These are phyloP conservation scores for Scrobipalpa atriplicella DNA, from an alignment of 2,888 invertebrate genomes.

Conservation along the genomic window DNA sequence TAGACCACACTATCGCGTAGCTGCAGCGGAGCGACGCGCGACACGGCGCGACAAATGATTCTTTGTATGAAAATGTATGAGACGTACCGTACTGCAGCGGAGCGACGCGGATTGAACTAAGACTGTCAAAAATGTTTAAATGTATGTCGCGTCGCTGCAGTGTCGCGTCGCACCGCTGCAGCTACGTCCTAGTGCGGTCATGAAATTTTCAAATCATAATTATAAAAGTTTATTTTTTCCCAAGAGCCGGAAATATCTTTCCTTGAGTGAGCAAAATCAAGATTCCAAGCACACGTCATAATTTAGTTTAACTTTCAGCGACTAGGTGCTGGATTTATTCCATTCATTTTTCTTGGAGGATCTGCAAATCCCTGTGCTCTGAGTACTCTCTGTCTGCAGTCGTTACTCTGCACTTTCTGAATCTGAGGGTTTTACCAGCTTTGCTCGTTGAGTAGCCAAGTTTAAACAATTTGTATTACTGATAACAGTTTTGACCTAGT, in stretches of 20 bases:
- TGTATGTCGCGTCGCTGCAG: no score
- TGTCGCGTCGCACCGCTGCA: no score
- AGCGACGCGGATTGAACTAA: no score
- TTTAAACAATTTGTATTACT: conserved; percentile 35
- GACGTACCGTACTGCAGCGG: no score
- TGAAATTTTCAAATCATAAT: no score
- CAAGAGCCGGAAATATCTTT: not conserved
- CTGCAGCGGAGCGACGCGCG: no score
- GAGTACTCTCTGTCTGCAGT: conserved; percentile 47
- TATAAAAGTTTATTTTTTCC: no score
- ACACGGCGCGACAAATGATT: no score
- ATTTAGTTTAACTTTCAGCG: conserved; percentile 46
- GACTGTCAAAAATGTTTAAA: no score
- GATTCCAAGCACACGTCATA: conserved; percentile 33
- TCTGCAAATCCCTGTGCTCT: conserved; percentile 56
- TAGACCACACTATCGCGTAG: no score
- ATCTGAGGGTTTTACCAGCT: conserved; percentile 42
- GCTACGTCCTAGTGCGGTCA: no score
- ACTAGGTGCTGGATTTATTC: conserved; percentile 48
- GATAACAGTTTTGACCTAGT: conserved; percentile 14
- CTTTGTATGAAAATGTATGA: no score
- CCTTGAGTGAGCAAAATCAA: conserved; percentile 15
- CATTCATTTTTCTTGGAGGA: conserved; percentile 55
- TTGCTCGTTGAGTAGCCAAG: conserved; percentile 40
- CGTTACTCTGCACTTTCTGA: conserved; percentile 55